phyloP scores from a whole-genome alignment of 2,113 vertebrate genomes.

The Chlamydotis undulata region DNA sequence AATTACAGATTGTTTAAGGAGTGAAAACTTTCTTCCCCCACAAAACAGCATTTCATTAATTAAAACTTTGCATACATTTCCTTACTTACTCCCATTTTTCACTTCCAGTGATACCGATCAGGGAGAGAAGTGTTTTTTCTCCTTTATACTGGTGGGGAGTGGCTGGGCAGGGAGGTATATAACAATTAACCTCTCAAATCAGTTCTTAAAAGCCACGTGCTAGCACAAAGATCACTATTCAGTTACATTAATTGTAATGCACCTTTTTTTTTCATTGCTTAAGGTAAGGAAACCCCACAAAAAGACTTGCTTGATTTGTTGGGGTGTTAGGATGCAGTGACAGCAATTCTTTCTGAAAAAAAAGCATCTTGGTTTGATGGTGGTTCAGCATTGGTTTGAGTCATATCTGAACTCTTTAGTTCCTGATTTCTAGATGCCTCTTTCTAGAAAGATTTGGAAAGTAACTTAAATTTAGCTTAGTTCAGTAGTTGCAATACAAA shows the following conservation, averaged over 20 bases:
- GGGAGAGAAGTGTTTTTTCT: neutral
- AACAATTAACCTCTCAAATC: neutral
- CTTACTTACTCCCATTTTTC: neutral
- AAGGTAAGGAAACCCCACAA: neutral
- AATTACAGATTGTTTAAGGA: neutral
- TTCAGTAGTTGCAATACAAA: neutral
- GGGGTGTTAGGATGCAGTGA: neutral
- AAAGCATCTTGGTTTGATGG: neutral
- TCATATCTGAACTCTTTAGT: neutral
- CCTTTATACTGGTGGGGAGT: neutral
- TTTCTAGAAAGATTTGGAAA: neutral
- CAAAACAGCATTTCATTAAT: neutral
- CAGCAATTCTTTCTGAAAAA: neutral
- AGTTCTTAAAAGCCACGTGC: neutral
- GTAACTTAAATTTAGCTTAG: neutral
- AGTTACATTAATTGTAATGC: neutral
- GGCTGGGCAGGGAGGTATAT: no score
- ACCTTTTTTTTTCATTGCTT: neutral
- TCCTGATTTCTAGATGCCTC: neutral
- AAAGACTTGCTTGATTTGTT: neutral
- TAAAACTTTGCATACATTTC: neutral
- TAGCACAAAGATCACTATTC: neutral
- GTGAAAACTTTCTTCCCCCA: neutral
- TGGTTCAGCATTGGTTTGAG: neutral
- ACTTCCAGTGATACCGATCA: neutral